A percentile compares a stretch with the other conserved stretches of the same genome.
phyloP scores from a whole-genome alignment of 2,888 invertebrate species.

The Tolmerus cingulatus region DNA sequence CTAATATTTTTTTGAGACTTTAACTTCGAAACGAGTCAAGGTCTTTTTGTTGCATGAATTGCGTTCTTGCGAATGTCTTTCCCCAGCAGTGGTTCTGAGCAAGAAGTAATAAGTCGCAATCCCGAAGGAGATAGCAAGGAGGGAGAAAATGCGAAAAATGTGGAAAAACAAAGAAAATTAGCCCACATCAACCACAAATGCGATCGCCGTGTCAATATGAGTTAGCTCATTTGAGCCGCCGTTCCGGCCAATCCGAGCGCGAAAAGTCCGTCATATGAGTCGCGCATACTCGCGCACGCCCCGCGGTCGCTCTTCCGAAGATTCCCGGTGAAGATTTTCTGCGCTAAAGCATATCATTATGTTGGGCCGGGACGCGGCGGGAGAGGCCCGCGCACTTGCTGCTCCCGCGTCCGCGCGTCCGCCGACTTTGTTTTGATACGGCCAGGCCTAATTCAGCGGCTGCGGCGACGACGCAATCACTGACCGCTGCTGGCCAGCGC shows the following conservation, averaged over 20 bases:
- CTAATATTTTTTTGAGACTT: background rate
- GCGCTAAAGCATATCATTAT: constrained; percentile 29
- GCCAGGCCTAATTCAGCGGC: background rate
- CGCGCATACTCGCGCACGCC: background rate
- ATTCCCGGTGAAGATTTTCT: constrained; percentile 35
- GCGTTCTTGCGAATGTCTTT: background rate
- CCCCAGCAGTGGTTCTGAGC: background rate
- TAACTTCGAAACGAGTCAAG: background rate
- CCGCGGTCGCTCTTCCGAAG: constrained; percentile 10
- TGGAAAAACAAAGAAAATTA: constrained; percentile 27
- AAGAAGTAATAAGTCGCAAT: background rate
- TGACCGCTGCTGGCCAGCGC: constrained; percentile 3
- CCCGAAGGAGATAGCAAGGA: background rate
- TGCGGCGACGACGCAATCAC: background rate
- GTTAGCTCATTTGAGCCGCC: constrained; percentile 5
- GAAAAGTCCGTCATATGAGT: constrained; percentile 21
- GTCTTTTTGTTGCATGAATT: background rate
- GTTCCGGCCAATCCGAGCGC: background rate
- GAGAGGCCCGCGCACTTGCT: background rate
- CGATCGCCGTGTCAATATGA: constrained; percentile 17
- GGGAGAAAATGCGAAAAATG: background rate
- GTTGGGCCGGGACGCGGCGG: background rate
- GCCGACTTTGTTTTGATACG: constrained; percentile 22
- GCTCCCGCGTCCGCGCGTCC: background rate
- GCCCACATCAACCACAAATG: background rate